Evolutionary conservation across 2,888 invertebrate genomes (phyloP).

Genomic region (Abscondita cerata): DNA sequence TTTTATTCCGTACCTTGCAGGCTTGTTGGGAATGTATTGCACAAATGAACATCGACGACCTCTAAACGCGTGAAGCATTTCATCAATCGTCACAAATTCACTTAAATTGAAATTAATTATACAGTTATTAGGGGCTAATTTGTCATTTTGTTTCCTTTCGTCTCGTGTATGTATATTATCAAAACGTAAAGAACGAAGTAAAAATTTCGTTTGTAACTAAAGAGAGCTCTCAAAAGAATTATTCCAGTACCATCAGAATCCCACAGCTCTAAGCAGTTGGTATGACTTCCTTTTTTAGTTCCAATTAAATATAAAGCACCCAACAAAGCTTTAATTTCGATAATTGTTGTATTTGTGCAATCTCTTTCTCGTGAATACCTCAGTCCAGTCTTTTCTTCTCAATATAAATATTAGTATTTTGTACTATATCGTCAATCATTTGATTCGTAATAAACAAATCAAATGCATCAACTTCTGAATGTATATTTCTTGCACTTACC

Average conservation of each 20-base stretch:
- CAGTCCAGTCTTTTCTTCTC: too few species aligned
- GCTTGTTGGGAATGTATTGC: too few species aligned
- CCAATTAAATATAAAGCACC: background rate
- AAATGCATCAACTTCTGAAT: background rate
- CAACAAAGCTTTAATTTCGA: background rate
- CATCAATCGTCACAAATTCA: too few species aligned
- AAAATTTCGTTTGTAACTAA: background rate
- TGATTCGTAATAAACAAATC: background rate
- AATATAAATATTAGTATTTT: too few species aligned
- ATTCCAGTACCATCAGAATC: too few species aligned
- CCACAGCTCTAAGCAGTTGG: too few species aligned
- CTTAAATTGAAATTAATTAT: too few species aligned
- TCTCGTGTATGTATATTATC: too few species aligned
- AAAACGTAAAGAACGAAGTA: conserved; percentile 2
- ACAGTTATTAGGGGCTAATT: background rate
- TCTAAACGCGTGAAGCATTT: background rate
- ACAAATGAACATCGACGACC: conserved; percentile 33
- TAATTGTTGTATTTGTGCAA: background rate
- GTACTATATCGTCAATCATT: background rate
- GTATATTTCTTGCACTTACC: background rate
- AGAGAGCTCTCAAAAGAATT: too few species aligned
- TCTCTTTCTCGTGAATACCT: too few species aligned
- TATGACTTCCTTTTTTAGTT: too few species aligned
- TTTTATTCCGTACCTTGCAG: conserved; percentile 31
- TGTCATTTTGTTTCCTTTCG: background rate